Base-by-base conservation (phyloP, 2,797 vertebrate genomes). In the Gymnodraco acuticeps region DNA sequence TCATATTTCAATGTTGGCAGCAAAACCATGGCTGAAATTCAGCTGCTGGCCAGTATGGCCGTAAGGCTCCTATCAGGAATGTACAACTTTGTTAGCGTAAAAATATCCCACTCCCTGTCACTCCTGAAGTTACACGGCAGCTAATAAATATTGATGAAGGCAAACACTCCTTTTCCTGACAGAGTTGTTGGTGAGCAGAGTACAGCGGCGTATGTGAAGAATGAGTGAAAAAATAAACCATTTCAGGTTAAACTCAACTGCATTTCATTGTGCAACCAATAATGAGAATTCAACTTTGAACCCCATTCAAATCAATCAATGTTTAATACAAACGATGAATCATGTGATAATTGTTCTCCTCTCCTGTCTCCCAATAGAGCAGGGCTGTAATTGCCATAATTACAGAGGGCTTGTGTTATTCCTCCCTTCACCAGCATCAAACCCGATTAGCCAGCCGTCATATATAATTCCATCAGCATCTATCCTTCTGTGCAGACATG, bases 391-490 rank as follows among this genome's bases (percentile, higher is more conserved):
- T 83, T 89, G 68, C 69, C 71, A 64, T 61, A 75, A 81, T 85
- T 85, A 84, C 19, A 43, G 69, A 77, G 33, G 33, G 43, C 59
- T 69, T 77, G 46, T 50, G 42, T 75, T 75, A 68, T 82, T 73
- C 77, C 47, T 75, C 69, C 73, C 56, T 65, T 87, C 48, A 72
- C 70, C 73, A 78, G 66, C 75, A 84, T 83, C 75, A 85, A 74
- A 75, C 56, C 60, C 45, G 76, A 88, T 88, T 72, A 77, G 73
- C 78, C 63, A 60, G 41, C 66, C 70, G 72, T 86, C 77, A 80
- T 73, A 64, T 79, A 83, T 90, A 88, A 90, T 87, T 85, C 75
- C 72, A 86, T 85, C 76, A 81, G 73, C 75, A 81, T 88, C 71
- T 70, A 48, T 81, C 54, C 76, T 64, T 80, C 70, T 51, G 80